Evolutionary conservation across 2,888 invertebrate species (phyloP), one percentile per base, ranked within the genome.

Genomic region (Cheilosia vernalis): DNA sequence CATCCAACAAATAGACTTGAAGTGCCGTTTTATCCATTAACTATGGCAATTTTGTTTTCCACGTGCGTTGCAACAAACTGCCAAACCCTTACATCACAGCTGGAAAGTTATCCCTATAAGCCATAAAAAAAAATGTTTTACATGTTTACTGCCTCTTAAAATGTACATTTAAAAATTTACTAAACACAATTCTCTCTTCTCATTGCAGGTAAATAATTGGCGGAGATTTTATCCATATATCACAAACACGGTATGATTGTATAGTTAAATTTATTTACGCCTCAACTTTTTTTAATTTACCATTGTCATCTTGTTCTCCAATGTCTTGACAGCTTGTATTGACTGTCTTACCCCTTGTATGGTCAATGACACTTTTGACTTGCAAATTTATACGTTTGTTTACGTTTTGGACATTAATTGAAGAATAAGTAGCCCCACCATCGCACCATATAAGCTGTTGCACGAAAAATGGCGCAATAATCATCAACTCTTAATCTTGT

Each of bases 391-490:
- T 37, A 63, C 40, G 51, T 56, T 73, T 73, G 63, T 56, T 83
- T 70, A 61, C 49, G 40, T 55, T 66, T 56, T 58, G 37, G 37
- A 47, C 70, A 60, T 56, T 70, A 56, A 78, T 78, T 70, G 49
- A 63, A 58, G 64, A 33, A 42, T 51, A 42, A 33, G 10, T 17
- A 53, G n/a, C n/a, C 37, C 24, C 42, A 15, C 37, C 61, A 61
- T 80, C 40, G 42, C 80, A 49, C 80, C 80, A 67, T 80, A 80
- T 61, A 67, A 73, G 67, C 33, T 55, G 67, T 19, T 66, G 33
- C 78, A 78, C 78, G 78, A 78, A 83, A 61, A 83, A 63, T 83
- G 83, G 67, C 78, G 83, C 83, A 83, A 83, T 77, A 72, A 66
- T 47, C 66, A 61, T 63, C 77, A 83, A 67, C 72, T 83, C 72